Conservation (phyloP, 2,888 invertebrate genomes). For the Amphipyra tragopoginis region DNA sequence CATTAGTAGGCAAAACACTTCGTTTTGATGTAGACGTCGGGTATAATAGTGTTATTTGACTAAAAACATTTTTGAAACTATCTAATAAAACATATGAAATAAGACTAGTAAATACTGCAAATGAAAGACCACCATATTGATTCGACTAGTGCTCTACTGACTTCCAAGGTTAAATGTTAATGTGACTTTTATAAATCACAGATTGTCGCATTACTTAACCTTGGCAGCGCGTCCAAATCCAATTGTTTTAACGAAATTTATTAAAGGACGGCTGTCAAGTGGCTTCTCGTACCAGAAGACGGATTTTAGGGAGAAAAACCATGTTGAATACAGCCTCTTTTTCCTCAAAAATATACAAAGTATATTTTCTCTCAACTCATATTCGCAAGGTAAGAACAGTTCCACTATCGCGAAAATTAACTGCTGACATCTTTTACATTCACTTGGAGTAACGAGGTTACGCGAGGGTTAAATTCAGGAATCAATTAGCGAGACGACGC, state of each 20-base stretch:
- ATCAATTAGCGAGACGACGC: conserved; percentile 73
- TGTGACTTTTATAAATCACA: conserved; percentile 42
- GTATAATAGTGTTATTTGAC: too few relatives aligned
- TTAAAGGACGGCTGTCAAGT: conserved; percentile 19
- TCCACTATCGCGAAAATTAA: conserved; percentile 19
- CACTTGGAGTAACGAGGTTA: conserved; percentile 53
- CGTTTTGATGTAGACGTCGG: too few relatives aligned
- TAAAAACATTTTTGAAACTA: too few relatives aligned
- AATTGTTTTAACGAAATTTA: conserved; percentile 42
- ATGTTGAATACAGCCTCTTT: background rate
- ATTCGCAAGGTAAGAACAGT: background rate
- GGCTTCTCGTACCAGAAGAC: conserved; percentile 5
- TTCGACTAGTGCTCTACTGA: conserved; percentile 22
- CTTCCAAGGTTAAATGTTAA: conserved; percentile 46
- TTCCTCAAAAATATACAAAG: conserved; percentile 1
- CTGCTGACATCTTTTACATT: conserved; percentile 32
- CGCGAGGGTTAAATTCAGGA: conserved; percentile 69
- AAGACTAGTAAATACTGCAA: conserved; percentile 15
- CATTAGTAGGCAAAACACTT: too few relatives aligned
- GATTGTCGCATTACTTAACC: conserved; percentile 47
- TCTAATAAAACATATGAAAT: conserved; percentile 2
- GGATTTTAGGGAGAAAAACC: background rate
- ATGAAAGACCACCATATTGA: conserved; percentile 26
- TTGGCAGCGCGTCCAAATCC: conserved; percentile 22
- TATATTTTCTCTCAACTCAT: background rate